Percentiles rank a stretch among this genome's conserved stretches.
These are phyloP conservation scores for Andrena bucephala DNA, from an alignment of 2,888 invertebrate species.

Conservation along the genomic window DNA sequence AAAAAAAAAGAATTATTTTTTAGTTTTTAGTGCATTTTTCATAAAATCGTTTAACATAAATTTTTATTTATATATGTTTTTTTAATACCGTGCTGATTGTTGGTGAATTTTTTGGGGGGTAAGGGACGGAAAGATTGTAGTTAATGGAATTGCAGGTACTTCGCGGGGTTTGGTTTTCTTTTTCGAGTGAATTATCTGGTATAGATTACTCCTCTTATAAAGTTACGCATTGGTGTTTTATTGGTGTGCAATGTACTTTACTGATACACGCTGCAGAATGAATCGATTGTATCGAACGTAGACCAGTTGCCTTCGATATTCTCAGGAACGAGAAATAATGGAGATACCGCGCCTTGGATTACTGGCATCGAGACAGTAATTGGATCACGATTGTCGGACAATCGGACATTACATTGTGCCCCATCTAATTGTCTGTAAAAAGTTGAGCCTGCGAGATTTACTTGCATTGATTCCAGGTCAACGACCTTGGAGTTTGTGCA, in stretches of 20 bases:
- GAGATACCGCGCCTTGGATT: conserved; percentile 35
- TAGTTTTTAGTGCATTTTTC: too few relatives aligned
- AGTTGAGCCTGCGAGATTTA: conserved; percentile 4
- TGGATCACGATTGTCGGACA: conserved; percentile 44
- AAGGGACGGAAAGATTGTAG: too few relatives aligned
- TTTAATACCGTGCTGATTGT: too few relatives aligned
- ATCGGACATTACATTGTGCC: conserved; percentile 30
- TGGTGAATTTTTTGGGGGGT: too few relatives aligned
- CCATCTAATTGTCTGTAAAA: conserved; percentile 14
- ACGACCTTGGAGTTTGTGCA: neutral
- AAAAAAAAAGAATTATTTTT: too few relatives aligned
- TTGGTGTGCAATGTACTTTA: neutral
- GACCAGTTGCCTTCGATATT: conserved; percentile 36
- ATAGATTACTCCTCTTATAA: neutral
- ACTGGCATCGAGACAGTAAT: conserved; percentile 40
- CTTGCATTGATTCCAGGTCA: neutral
- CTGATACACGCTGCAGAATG: conserved; percentile 12
- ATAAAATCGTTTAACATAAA: too few relatives aligned
- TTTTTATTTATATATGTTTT: too few relatives aligned
- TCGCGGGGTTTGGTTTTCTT: too few relatives aligned
- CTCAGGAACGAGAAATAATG: conserved; percentile 46
- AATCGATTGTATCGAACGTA: conserved; percentile 28
- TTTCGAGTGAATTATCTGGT: neutral
- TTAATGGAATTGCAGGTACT: too few relatives aligned
- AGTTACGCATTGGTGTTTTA: neutral